Evolutionary conservation across 1,140 invertebrate species (phyloP), one percentile per base, ranked within the genome.

Genomic region (Leptinotarsa defecta): DNA sequence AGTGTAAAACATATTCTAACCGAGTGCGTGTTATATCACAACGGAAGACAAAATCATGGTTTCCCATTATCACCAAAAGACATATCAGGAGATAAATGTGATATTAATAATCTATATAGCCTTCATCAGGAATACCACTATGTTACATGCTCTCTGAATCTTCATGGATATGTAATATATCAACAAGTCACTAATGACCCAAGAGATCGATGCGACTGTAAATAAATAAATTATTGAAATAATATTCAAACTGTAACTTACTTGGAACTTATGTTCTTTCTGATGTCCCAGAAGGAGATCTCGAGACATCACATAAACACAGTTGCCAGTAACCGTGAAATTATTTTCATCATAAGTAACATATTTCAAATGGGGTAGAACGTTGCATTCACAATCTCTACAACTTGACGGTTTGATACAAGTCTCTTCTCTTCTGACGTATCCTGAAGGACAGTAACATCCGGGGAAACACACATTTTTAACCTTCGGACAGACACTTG

Each of bases 381-480:
- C 89, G 68, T 92, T 90, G 82, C 94, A 95, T 88, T 90, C 85
- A 89, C 94, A 95, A 83, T 96, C 92, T 71, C 91, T 87, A 81
- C 94, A 96, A 48, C 91, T 90, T 0, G 88, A 86, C 0, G 93
- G 91, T 65, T 88, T 86, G 1, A 95, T 87, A 80, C 94, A 95
- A 5, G 86, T 84, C 8, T 93, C 89, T 8, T 89, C 91, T 79
- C 91, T 90, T 1, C 92, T 87, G 0, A 95, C 91, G 22, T 89
- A 89, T 3, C 78, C 94, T 63, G 92, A 90, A 1, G 94, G 93
- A 82, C 94, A 95, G 84, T 94, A 95, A 84, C 94, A 96, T 49
- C 94, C 94, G 1, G 93, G 89, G 83, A 94, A 93, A 83, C 94
- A 95, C 15, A 89, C 87, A 13, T 90, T 89, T 1, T 89, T 86